Conservation (phyloP, 2,797 vertebrate species). For the Macroramphosus scolopax region DNA sequence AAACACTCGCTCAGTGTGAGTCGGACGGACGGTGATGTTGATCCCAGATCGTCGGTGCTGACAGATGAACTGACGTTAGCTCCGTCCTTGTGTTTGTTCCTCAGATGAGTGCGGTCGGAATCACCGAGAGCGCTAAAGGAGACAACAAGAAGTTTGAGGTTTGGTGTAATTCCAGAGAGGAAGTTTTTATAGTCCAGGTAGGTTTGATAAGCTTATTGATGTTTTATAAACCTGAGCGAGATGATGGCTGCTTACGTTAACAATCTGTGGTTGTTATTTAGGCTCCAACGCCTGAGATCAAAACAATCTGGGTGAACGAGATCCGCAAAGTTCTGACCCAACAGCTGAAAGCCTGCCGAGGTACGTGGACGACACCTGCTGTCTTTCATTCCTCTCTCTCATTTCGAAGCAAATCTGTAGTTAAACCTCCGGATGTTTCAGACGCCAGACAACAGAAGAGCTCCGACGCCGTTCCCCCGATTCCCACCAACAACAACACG, state of each 20-base stretch:
- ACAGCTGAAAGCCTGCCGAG: constrained; percentile 93
- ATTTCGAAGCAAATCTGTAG: background rate
- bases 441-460: constrained; percentile 91
- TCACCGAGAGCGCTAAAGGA: constrained; percentile 94
- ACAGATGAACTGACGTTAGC: too few relatives aligned
- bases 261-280: constrained; percentile 45
- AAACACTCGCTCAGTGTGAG: constrained; percentile 94
- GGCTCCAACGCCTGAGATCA: constrained; percentile 90
- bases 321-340: constrained; percentile 95
- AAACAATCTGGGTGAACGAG: constrained; percentile 92
- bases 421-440: constrained; percentile 48
- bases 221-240: too few relatives aligned
- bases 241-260: too few relatives aligned
- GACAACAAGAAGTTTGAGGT: constrained; percentile 97
- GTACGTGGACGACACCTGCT: too few relatives aligned
- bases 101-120: constrained; percentile 94
- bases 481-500: constrained; percentile 73
- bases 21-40: background rate
- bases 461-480: constrained; percentile 79
- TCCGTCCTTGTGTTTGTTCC: too few relatives aligned
- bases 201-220: too few relatives aligned
- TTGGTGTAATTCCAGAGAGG: constrained; percentile 95
- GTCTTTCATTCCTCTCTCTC: too few relatives aligned
- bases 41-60: too few relatives aligned
- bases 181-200: constrained; percentile 98